A percentile compares a stretch with the other conserved stretches of the same genome.
Conservation (phyloP, 2,113 vertebrate genomes). For the Ceyx margarethae region DNA sequence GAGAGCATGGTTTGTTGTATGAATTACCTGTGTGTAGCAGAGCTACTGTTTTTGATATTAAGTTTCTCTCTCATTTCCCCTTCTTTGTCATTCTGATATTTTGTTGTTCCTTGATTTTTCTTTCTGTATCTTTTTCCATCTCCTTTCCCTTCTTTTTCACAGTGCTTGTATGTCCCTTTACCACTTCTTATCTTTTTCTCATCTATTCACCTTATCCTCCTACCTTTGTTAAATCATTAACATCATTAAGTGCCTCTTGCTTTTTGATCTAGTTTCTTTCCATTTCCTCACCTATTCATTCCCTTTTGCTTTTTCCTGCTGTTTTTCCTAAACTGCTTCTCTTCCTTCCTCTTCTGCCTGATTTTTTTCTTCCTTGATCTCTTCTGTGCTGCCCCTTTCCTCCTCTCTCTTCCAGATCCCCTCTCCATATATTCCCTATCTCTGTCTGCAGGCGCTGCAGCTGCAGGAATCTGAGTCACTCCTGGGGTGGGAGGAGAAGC, state of each 20-base stretch:
- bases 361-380: not conserved
- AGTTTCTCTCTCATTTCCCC: not conserved
- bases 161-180: not conserved
- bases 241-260: not conserved
- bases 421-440: not conserved
- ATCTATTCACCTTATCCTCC: not conserved
- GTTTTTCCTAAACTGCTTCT: not conserved
- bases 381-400: not conserved
- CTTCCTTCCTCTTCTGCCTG: not conserved
- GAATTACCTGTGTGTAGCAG: not conserved
- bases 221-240: not conserved
- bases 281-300: not conserved
- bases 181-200: not conserved
- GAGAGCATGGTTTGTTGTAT: not conserved
- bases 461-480: conserved; percentile 11
- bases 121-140: not conserved
- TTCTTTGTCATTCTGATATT: not conserved
- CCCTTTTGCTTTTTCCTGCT: not conserved
- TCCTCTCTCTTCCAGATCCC: not conserved
- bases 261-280: not conserved
- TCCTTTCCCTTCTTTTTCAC: not conserved
- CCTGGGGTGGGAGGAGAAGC: not conserved
- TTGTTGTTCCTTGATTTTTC: not conserved
- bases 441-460: conserved; percentile 21
- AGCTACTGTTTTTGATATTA: not conserved